Evolutionary conservation across 30 jellyfish, hydroid and myxozoan species (phyloP).

Genomic region (Turritopsis dohrnii): DNA sequence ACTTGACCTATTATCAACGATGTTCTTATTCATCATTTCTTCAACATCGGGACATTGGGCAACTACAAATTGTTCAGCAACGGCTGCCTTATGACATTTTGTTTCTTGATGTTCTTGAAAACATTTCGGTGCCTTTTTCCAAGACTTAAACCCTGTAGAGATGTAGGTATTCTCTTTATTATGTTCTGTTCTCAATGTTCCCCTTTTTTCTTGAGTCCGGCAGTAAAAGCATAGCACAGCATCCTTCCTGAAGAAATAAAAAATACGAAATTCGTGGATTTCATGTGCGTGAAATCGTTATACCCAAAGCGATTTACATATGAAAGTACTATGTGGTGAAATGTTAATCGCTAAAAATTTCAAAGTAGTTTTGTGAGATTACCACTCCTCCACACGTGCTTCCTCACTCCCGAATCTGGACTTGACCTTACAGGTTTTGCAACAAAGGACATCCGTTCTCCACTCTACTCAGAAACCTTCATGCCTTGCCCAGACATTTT

Average conservation of each 20-base stretch:
- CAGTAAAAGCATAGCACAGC: not conserved
- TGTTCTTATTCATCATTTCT: not conserved
- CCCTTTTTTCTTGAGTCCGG: not conserved
- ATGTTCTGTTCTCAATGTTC: not conserved
- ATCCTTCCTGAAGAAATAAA: not conserved
- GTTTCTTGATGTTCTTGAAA: conserved; percentile 5
- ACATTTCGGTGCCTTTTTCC: conserved; percentile 20
- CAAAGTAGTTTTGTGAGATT: too few relatives aligned
- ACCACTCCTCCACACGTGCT: too few relatives aligned
- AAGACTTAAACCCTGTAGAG: not conserved
- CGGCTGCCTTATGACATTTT: not conserved
- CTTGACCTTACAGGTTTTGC: too few relatives aligned
- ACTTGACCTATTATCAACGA: not conserved
- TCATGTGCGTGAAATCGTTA: too few relatives aligned
- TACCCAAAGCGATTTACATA: too few relatives aligned
- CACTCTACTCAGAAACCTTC: too few relatives aligned
- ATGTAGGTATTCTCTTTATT: not conserved
- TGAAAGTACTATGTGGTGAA: too few relatives aligned
- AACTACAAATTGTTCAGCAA: not conserved
- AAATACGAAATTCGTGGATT: too few relatives aligned
- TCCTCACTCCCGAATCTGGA: too few relatives aligned
- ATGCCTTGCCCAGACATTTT: too few relatives aligned
- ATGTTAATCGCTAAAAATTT: too few relatives aligned
- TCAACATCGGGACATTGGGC: not conserved
- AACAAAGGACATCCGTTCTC: too few relatives aligned